These are phyloP conservation scores for Hapalemur alaotrensis DNA, from an alignment of 2,797 vertebrate genomes.

Conservation along the genomic window DNA sequence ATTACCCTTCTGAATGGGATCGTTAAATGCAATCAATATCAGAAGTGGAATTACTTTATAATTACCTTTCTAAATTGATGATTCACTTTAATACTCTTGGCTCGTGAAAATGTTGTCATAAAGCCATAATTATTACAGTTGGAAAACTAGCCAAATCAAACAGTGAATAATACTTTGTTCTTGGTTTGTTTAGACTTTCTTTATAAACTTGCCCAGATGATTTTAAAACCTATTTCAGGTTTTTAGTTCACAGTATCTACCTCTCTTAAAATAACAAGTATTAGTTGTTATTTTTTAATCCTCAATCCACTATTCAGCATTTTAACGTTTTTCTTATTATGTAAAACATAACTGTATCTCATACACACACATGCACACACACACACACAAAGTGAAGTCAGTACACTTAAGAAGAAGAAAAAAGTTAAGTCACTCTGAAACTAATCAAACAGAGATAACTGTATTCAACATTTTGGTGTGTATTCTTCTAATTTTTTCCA, in stretches of 20 bases:
- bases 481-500: neutral
- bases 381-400: neutral
- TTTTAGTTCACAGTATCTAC: neutral
- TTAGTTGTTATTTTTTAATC: neutral
- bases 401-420: neutral
- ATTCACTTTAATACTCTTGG: slow-evolving; percentile 33
- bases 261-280: neutral
- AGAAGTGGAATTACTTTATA: slow-evolving; percentile 9
- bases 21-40: neutral
- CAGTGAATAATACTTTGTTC: neutral
- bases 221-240: neutral
- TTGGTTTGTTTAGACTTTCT: neutral
- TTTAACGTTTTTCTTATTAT: neutral
- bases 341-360: neutral
- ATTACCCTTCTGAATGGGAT: slow-evolving; percentile 12
- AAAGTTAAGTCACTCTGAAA: neutral
- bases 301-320: neutral
- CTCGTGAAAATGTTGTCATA: neutral
- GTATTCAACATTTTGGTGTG: neutral
- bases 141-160: slow-evolving; percentile 9
- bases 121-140: neutral
- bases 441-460: neutral
- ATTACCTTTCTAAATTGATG: slow-evolving; percentile 1
- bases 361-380: neutral
- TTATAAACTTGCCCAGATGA: neutral